Conservation (phyloP, 1,140 invertebrate genomes). For the Ostrea edulis region DNA sequence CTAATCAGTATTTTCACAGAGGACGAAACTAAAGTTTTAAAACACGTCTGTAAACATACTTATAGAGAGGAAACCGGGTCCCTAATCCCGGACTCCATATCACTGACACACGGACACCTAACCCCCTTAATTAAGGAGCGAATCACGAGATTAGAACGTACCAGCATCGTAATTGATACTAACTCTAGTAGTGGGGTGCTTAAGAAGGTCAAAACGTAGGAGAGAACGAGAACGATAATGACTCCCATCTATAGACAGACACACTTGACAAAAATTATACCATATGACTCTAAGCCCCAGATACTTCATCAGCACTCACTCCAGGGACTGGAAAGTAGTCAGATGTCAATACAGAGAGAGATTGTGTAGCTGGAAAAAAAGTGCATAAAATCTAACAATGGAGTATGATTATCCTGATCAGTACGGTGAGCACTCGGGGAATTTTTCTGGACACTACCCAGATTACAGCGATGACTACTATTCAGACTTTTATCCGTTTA, state of each 20-base stretch:
- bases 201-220: neutral
- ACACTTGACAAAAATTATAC: constrained; percentile 13
- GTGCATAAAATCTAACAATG: neutral
- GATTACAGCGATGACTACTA: neutral
- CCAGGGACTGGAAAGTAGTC: neutral
- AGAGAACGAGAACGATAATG: neutral
- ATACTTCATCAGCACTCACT: neutral
- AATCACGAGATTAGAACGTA: neutral
- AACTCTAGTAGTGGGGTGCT: neutral
- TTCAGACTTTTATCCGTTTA: neutral
- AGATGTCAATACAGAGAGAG: neutral
- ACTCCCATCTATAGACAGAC: neutral
- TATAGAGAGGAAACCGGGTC: neutral
- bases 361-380: neutral
- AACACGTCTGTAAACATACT: constrained; percentile 10
- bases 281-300: neutral
- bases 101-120: neutral
- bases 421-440: neutral
- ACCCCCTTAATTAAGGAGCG: neutral
- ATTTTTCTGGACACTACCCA: neutral
- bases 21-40: neutral
- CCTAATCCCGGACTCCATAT: neutral
- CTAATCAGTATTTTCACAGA: neutral
- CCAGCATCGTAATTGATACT: constrained; percentile 7
- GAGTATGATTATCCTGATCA: neutral